These are phyloP conservation scores for Crambe crambe DNA, from an alignment of 37 sponge, comb jelly and placozoan genomes.

Conservation along the genomic window DNA sequence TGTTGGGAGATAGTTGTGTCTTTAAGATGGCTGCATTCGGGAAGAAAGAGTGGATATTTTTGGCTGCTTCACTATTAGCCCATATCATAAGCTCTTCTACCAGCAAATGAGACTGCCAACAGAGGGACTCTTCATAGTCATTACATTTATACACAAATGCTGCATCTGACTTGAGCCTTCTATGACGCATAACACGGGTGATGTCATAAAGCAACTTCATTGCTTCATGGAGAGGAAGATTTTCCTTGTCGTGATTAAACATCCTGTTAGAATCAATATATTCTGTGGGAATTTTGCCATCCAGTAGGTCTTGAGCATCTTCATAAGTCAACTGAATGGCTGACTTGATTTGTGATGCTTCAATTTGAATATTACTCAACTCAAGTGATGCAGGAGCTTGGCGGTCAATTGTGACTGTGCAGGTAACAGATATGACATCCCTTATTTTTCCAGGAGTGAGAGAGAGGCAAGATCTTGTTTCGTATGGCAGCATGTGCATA, in stretches of 20 bases:
- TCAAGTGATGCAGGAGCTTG: slow-evolving; percentile 1
- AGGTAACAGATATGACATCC: slow-evolving; percentile 30
- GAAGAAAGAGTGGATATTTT: not conserved
- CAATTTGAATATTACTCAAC: too few species aligned
- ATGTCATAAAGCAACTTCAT: slow-evolving; percentile 45
- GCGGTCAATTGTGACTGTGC: not conserved
- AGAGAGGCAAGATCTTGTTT: slow-evolving; percentile 8
- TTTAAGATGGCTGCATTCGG: slow-evolving; percentile 34
- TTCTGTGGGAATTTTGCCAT: not conserved
- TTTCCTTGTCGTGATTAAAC: not conserved
- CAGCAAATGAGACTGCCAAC: slow-evolving; percentile 50
- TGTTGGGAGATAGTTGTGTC: slow-evolving; percentile 36
- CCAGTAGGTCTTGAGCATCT: slow-evolving; percentile 46
- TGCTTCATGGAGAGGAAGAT: slow-evolving; percentile 18
- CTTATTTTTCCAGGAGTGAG: slow-evolving; percentile 17
- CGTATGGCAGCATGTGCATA: slow-evolving; percentile 35
- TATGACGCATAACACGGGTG: slow-evolving; percentile 9
- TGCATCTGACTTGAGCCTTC: slow-evolving; percentile 13
- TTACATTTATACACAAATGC: slow-evolving; percentile 21
- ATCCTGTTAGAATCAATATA: not conserved
- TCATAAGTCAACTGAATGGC: slow-evolving; percentile 40
- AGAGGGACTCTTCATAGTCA: slow-evolving; percentile 15
- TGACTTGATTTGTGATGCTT: slow-evolving; percentile 39
- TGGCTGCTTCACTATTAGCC: slow-evolving; percentile 55
- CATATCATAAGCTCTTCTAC: slow-evolving; percentile 79